Conservation (phyloP, 2,888 invertebrate species). For the Lycia hirtaria region DNA sequence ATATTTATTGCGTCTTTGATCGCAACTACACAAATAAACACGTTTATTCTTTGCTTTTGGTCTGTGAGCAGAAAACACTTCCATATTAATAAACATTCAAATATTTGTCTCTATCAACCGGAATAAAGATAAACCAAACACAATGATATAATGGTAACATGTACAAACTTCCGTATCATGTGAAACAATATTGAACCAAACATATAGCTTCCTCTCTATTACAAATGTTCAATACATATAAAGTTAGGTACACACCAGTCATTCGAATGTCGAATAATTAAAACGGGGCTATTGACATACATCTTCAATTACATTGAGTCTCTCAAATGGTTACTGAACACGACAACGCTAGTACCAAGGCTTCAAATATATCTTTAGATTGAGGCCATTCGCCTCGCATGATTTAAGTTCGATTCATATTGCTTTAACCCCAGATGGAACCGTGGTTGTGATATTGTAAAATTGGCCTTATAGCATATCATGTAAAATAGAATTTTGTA, state of each 20-base stretch:
- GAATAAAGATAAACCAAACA: background rate
- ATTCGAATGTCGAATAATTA: background rate
- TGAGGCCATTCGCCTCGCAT: conserved; percentile 10
- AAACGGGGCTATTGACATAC: conserved; percentile 7
- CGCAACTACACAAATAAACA: too few species aligned
- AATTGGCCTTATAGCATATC: background rate
- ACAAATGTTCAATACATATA: background rate
- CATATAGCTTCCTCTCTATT: background rate
- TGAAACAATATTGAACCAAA: conserved; percentile 5
- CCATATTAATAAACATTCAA: background rate
- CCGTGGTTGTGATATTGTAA: background rate
- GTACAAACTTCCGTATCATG: background rate
- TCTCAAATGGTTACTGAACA: background rate
- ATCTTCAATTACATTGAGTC: conserved; percentile 9
- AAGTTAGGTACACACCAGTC: background rate
- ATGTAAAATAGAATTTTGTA: background rate
- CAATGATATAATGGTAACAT: background rate
- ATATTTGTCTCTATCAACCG: background rate
- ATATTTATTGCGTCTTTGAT: too few species aligned
- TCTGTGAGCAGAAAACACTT: background rate
- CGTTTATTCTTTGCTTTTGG: too few species aligned
- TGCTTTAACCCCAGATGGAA: background rate
- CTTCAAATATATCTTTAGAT: background rate
- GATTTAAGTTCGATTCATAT: background rate
- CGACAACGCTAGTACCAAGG: background rate